These are phyloP conservation scores for Oscheius sp. DNA, from an alignment of 1,140 invertebrate species.

Conservation along the genomic window DNA sequence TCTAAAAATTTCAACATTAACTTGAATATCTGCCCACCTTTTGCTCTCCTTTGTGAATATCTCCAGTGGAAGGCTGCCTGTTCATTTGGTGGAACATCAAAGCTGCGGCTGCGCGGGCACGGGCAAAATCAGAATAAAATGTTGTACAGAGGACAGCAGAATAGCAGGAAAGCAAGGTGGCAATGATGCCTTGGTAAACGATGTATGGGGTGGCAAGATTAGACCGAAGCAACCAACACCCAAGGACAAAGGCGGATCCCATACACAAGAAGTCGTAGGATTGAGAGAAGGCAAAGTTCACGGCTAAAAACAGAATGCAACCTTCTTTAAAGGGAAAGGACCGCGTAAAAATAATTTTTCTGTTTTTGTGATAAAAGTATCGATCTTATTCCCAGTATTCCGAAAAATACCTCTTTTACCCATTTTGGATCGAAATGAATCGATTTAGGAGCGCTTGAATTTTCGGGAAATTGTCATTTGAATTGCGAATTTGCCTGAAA, in stretches of 20 bases:
- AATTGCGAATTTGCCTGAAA: no score
- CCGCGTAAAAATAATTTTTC: no score
- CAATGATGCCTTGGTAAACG: background rate
- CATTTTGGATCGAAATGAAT: no score
- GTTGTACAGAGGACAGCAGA: background rate
- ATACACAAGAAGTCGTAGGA: constrained; percentile 62
- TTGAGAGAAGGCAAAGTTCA: constrained; percentile 54
- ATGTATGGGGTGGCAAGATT: background rate
- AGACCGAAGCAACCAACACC: constrained; percentile 37
- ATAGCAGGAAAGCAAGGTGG: background rate
- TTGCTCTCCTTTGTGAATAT: constrained; percentile 44
- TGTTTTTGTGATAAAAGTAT: no score
- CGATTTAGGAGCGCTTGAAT: no score
- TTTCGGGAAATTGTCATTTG: no score
- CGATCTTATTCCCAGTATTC: no score
- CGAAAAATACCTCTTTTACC: no score
- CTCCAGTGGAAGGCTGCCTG: constrained; percentile 57
- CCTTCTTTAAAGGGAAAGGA: no score
- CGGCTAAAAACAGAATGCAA: constrained; percentile 2
- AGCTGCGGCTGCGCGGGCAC: background rate
- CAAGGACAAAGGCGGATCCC: constrained; percentile 63
- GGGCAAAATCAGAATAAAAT: constrained; percentile 5
- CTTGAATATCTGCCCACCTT: background rate
- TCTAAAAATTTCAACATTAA: background rate
- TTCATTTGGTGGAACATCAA: constrained; percentile 45